Evolutionary conservation across 2,888 invertebrate genomes (phyloP).

Genomic region (Melolontha melolontha): DNA sequence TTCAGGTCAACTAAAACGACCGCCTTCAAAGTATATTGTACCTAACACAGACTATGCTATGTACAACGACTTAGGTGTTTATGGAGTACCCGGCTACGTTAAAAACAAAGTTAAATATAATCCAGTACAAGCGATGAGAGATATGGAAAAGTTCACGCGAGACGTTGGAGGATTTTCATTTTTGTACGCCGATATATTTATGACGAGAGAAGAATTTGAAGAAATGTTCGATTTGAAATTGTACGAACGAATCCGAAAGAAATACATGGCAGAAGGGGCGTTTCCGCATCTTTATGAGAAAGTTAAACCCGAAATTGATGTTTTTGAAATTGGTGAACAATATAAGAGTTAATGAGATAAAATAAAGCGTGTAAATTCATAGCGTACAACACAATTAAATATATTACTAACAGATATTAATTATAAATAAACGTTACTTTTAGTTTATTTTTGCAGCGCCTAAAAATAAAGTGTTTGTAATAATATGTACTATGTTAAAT

Average conservation of each 20-base stretch:
- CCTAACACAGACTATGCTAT: constrained; percentile 76
- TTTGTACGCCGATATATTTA: constrained; percentile 78
- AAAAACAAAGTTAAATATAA: constrained; percentile 71
- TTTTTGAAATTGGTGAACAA: constrained; percentile 69
- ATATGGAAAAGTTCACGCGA: constrained; percentile 77
- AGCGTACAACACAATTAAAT: too few species aligned
- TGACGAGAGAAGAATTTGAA: constrained; percentile 74
- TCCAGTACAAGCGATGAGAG: constrained; percentile 74
- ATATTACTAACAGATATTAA: too few species aligned
- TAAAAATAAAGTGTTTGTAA: too few species aligned
- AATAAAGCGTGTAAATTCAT: background rate
- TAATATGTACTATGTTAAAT: too few species aligned
- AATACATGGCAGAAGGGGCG: constrained; percentile 71
- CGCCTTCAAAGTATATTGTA: constrained; percentile 70
- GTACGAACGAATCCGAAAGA: constrained; percentile 72
- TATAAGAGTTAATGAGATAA: constrained; percentile 43
- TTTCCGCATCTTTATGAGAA: constrained; percentile 78
- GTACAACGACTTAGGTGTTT: constrained; percentile 79
- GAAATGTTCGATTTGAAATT: constrained; percentile 76
- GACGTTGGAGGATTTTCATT: constrained; percentile 78
- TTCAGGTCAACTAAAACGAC: constrained; percentile 71
- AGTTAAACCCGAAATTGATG: constrained; percentile 75
- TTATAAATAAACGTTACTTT: too few species aligned
- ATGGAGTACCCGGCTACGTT: constrained; percentile 76
- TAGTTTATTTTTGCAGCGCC: too few species aligned